Evolutionary conservation across 2,797 vertebrate species (phyloP), one percentile per base, ranked within the genome.

Genomic region (Mus spretus): DNA sequence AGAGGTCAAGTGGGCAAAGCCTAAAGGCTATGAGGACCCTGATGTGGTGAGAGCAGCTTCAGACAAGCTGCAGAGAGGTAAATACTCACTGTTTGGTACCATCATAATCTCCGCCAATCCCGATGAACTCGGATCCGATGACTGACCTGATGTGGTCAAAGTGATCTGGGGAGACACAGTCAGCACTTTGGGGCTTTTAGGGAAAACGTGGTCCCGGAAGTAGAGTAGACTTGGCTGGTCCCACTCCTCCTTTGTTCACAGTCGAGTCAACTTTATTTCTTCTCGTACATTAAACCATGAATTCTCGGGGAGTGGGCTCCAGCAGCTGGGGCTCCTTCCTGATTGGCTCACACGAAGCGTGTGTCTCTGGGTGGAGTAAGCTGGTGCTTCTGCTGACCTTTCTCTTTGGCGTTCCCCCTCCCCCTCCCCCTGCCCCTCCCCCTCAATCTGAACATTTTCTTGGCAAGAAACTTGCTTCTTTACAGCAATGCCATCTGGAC

Each of bases 101-200:
- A 22, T 99, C 99, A 4, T 98, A 99, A 98, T 99, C 99, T 40
- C 98, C 98, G 6, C 99, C 99, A 65, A 99, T 99, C 97, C 99
- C 99, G 61, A 99, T 99, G 0, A 97, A 99, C 84, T 99, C 96
- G 28, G 98, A 96, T 97, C 99, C 99, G 92, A 98, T 99, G 89
- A 99, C 77, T 40, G 95, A 97, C 98, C 98, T 99, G 96, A 99
- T 99, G 97, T 99, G 98, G 98, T 99, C 99, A 96, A 99, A 99
- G 98, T 99, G 99, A 97, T 99, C 99, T 99, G 98, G 96, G 98
- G 98, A 94, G 92, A 93, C 90, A 65, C 13, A 67, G 65, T 74
- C 20, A 91, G 93, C 57, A 81, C 50, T 67, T 3, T 84, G 63
- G 17, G 40, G 44, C 37, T 95, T 65, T 4, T 1, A 37, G 91